Percentiles rank a stretch among this genome's conserved stretches.
phyloP scores from a whole-genome alignment of 2,888 invertebrate genomes.

The Fragum fragum region DNA sequence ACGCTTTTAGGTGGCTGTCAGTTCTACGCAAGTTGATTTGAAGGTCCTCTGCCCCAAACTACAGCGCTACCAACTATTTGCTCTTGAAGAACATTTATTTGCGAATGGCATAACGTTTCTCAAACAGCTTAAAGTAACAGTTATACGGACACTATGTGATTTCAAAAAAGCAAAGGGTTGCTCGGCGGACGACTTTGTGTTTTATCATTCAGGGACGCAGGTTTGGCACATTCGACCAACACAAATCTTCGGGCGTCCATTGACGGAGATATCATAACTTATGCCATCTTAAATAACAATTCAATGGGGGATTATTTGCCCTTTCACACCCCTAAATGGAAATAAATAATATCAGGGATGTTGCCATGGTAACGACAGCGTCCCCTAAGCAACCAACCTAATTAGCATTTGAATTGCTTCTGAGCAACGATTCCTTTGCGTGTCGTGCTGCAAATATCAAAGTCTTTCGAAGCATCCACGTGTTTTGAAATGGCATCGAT shows the following conservation, averaged over 20 bases:
- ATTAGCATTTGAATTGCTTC: constrained; percentile 6
- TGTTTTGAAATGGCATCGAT: not conserved
- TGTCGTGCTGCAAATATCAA: not conserved
- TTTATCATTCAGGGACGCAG: constrained; percentile 12
- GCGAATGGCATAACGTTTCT: too few relatives aligned
- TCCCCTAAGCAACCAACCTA: not conserved
- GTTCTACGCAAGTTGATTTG: too few relatives aligned
- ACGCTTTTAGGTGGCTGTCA: too few relatives aligned
- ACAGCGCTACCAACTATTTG: too few relatives aligned
- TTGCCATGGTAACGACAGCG: constrained; percentile 10
- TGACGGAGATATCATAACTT: constrained; percentile 17
- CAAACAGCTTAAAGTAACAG: too few relatives aligned
- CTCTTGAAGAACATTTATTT: too few relatives aligned
- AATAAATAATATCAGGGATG: constrained; percentile 13
- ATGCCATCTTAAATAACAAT: constrained; percentile 27
- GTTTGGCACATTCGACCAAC: constrained; percentile 13
- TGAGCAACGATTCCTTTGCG: not conserved
- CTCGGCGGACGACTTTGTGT: constrained; percentile 2
- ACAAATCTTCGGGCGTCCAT: constrained; percentile 2
- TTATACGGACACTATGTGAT: not conserved
- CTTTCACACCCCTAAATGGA: constrained; percentile 24
- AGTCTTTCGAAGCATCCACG: not conserved
- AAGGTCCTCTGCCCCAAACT: too few relatives aligned
- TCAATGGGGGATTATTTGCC: constrained; percentile 25
- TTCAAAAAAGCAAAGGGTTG: not conserved